Evolutionary conservation across 2,888 invertebrate genomes (phyloP).

Genomic region (Anodontia alba): DNA sequence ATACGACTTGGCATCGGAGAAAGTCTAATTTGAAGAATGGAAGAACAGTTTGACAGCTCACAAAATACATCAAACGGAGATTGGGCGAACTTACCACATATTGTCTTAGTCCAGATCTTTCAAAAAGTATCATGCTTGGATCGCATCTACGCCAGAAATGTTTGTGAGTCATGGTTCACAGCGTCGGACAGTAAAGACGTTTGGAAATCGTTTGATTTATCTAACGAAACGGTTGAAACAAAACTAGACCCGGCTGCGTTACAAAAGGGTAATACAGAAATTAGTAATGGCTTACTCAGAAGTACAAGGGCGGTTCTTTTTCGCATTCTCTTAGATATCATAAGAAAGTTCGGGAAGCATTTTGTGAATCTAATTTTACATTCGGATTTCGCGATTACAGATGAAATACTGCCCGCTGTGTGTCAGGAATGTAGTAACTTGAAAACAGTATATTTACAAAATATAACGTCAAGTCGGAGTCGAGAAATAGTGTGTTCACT

Average conservation of each 20-base stretch:
- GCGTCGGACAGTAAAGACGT: slow-evolving; percentile 47
- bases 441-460: not conserved
- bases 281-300: not conserved
- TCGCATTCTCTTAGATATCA: not conserved
- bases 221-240: slow-evolving; percentile 20
- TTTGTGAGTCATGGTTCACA: slow-evolving; percentile 53
- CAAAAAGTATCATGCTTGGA: slow-evolving; percentile 47
- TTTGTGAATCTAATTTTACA: slow-evolving; percentile 11
- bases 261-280: not conserved
- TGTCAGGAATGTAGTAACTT: not conserved
- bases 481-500: not conserved
- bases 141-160: slow-evolving; percentile 41
- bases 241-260: not conserved
- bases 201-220: slow-evolving; percentile 54
- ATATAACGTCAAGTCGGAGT: not conserved
- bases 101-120: slow-evolving; percentile 54
- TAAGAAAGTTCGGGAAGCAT: slow-evolving; percentile 45
- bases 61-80: not conserved
- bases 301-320: not conserved
- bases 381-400: not conserved
- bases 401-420: not conserved
- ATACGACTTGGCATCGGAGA: no score
- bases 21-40: not conserved
- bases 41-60: not conserved
- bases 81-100: slow-evolving; percentile 60